Conservation (phyloP, 2,888 invertebrate genomes). For the Agrilus mali region DNA sequence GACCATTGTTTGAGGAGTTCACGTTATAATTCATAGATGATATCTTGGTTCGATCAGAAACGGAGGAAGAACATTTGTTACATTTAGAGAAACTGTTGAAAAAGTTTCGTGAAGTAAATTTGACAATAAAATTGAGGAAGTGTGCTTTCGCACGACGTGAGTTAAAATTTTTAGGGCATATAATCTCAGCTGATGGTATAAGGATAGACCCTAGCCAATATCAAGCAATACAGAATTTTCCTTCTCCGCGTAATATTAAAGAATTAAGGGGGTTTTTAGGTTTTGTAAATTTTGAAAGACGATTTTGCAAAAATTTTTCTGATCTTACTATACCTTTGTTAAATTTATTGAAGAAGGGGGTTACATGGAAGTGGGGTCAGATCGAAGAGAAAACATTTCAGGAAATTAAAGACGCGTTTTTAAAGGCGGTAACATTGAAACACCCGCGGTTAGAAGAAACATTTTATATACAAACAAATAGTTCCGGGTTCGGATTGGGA, state of each 20-base stretch:
- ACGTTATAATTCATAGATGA: neutral
- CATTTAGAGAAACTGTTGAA: constrained; percentile 1
- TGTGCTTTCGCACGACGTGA: neutral
- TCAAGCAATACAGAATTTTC: neutral
- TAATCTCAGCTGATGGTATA: neutral
- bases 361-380: neutral
- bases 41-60: neutral
- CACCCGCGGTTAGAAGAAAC: neutral
- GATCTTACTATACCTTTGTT: neutral
- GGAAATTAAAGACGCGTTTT: constrained; percentile 1
- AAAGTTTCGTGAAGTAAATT: neutral
- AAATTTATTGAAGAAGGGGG: neutral
- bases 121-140: neutral
- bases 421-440: neutral
- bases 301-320: constrained; percentile 1
- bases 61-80: neutral
- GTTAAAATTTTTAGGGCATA: neutral
- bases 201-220: neutral
- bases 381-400: neutral
- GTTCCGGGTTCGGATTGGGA: constrained; percentile 7
- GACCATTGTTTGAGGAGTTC: neutral
- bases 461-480: neutral
- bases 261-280: neutral
- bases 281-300: neutral
- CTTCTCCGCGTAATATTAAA: neutral